Conservation (phyloP, 2,888 invertebrate species). For the Sceliomorpha sp. region DNA sequence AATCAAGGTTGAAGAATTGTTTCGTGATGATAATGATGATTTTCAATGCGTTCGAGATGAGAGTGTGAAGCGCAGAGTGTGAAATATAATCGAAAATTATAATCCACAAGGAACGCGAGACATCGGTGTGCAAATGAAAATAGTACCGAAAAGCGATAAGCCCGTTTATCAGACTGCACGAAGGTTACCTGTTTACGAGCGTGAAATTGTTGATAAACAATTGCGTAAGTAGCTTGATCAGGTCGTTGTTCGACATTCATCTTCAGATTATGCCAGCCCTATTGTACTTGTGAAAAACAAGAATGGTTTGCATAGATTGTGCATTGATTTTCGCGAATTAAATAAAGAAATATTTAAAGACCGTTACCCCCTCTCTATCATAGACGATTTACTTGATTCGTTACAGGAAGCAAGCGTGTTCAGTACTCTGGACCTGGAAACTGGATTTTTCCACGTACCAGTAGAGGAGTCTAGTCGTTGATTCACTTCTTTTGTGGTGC, state of each 20-base stretch:
- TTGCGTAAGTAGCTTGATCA: constrained; percentile 57
- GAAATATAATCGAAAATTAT: constrained; percentile 21
- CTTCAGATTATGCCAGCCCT: constrained; percentile 57
- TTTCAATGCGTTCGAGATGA: too few species aligned
- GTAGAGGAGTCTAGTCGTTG: constrained; percentile 1
- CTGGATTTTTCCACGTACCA: constrained; percentile 11
- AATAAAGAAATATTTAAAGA: constrained; percentile 63
- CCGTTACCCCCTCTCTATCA: constrained; percentile 62
- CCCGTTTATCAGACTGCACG: constrained; percentile 51
- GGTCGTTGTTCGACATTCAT: constrained; percentile 34
- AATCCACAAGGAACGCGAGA: constrained; percentile 14
- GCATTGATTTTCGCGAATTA: constrained; percentile 58
- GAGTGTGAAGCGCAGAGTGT: too few species aligned
- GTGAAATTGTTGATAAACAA: constrained; percentile 44
- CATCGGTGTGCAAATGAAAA: constrained; percentile 19
- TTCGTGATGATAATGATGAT: too few species aligned
- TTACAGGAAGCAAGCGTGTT: constrained; percentile 23
- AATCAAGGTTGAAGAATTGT: too few species aligned
- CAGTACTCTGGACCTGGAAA: constrained; percentile 12
- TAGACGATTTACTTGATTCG: constrained; percentile 39
- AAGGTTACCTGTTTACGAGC: constrained; percentile 45
- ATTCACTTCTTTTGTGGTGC: constrained; percentile 7
- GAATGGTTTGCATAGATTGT: constrained; percentile 38
- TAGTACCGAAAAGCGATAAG: constrained; percentile 42
- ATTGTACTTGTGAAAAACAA: constrained; percentile 58